phyloP scores from a whole-genome alignment of 2,797 vertebrate genomes.

The Fistularia commersonii region DNA sequence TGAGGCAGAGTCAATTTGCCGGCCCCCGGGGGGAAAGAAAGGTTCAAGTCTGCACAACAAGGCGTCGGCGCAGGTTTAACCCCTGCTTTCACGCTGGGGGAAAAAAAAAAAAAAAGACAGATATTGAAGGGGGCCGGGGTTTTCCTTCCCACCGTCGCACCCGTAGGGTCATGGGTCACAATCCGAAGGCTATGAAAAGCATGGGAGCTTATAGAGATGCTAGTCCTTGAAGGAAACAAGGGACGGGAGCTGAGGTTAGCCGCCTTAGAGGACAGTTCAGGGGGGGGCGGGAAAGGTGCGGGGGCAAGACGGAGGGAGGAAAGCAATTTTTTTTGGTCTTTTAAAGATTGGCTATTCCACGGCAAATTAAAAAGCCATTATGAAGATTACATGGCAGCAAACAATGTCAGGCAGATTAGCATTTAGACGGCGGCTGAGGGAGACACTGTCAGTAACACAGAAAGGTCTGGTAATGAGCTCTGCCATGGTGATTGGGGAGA shows the following conservation, averaged over 20 bases:
- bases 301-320: constrained; percentile 43
- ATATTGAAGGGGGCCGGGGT: constrained; percentile 38
- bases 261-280: constrained; percentile 18
- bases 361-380: constrained; percentile 81
- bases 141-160: constrained; percentile 22
- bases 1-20: constrained; percentile 66
- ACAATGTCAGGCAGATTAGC: constrained; percentile 76
- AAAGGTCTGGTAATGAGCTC: constrained; percentile 74
- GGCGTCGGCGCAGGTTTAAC: constrained; percentile 63
- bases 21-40: constrained; percentile 32
- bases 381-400: constrained; percentile 74
- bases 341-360: constrained; percentile 74
- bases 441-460: constrained; percentile 62
- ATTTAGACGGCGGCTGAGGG: constrained; percentile 69
- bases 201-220: constrained; percentile 42
- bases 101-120: constrained; percentile 25
- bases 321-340: constrained; percentile 60
- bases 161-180: constrained; percentile 60
- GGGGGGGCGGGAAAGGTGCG: constrained; percentile 7
- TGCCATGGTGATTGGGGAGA: constrained; percentile 67
- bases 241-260: constrained; percentile 39
- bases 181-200: constrained; percentile 57
- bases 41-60: constrained; percentile 62
- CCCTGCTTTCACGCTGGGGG: constrained; percentile 45
- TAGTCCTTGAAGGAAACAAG: constrained; percentile 22